Evolutionary conservation across 64 coral and sea anemone genomes (phyloP).

Genomic region (Catalaphyllia jardinei): DNA sequence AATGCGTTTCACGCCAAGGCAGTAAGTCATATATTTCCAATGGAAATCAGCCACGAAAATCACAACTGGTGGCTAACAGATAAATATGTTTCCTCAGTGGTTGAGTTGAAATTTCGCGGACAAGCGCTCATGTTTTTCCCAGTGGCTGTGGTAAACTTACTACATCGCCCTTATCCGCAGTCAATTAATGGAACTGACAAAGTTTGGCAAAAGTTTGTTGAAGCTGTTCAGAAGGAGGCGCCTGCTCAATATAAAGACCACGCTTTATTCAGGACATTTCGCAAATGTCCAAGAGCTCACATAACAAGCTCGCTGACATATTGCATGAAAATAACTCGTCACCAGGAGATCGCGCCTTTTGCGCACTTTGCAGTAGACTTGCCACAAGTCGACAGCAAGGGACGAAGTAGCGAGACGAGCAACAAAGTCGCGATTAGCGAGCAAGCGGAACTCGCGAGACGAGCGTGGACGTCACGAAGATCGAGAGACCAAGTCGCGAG

Average conservation of each 20-base stretch:
- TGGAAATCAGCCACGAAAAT: not conserved
- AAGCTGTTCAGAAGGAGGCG: not conserved
- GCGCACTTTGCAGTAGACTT: not conserved
- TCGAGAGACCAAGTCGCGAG: no score
- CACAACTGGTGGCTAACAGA: not conserved
- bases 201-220: slow-evolving; percentile 3
- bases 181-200: not conserved
- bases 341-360: not conserved
- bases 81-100: not conserved
- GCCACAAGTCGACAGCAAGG: no score
- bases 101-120: slow-evolving; percentile 33
- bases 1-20: slow-evolving; percentile 18
- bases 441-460: no score
- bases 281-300: not conserved
- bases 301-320: not conserved
- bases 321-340: not conserved
- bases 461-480: no score
- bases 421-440: no score
- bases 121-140: slow-evolving; percentile 14
- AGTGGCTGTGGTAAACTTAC: not conserved
- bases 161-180: slow-evolving; percentile 14
- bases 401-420: no score
- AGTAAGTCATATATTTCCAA: slow-evolving; percentile 9
- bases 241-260: not conserved
- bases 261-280: slow-evolving; percentile 1